Conservation (phyloP, 2,797 vertebrate species). For the Sebastes melanostomus region DNA sequence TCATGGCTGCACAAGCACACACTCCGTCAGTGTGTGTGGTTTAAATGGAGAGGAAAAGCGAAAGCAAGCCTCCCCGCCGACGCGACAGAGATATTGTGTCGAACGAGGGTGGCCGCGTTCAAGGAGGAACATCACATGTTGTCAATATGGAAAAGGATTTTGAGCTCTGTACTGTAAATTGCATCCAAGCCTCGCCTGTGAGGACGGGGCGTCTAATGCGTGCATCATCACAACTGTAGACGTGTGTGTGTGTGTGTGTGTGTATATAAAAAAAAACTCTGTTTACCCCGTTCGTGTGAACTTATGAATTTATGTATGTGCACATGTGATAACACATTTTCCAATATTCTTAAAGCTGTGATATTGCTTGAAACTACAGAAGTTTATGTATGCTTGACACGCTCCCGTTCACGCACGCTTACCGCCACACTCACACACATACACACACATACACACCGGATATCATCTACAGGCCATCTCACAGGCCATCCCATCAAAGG, state of each 20-base stretch:
- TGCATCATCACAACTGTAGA: slow-evolving; percentile 32
- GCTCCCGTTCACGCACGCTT: neutral
- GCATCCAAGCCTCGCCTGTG: slow-evolving; percentile 19
- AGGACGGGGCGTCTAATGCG: slow-evolving; percentile 31
- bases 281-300: slow-evolving; percentile 66
- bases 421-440: neutral
- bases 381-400: slow-evolving; percentile 45
- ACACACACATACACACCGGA: slow-evolving; percentile 17
- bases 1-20: slow-evolving; percentile 66
- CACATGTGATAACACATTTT: slow-evolving; percentile 66
- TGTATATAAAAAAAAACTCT: slow-evolving; percentile 5
- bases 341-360: slow-evolving; percentile 70
- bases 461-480: slow-evolving; percentile 71
- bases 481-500: slow-evolving; percentile 76
- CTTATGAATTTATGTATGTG: slow-evolving; percentile 73
- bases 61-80: slow-evolving; percentile 49
- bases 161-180: slow-evolving; percentile 55
- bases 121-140: slow-evolving; percentile 41
- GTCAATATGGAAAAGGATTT: slow-evolving; percentile 45
- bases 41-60: slow-evolving; percentile 46
- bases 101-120: slow-evolving; percentile 36
- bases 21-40: slow-evolving; percentile 12
- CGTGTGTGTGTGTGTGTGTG: neutral
- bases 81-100: neutral
- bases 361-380: slow-evolving; percentile 66